Evolutionary conservation across 2,888 invertebrate species (phyloP).

Genomic region (Drosophila austrosaltans): DNA sequence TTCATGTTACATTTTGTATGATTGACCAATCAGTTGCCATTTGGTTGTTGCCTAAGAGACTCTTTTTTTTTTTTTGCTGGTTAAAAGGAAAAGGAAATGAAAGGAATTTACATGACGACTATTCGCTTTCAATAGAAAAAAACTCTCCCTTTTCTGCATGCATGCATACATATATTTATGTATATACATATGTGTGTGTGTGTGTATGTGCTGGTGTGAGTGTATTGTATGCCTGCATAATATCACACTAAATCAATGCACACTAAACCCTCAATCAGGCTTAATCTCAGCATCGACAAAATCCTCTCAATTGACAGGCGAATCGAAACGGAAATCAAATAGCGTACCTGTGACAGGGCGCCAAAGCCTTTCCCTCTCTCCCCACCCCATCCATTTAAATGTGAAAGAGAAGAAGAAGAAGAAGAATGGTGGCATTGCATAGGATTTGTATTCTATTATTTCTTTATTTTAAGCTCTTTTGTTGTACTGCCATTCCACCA

Average conservation of each 20-base stretch:
- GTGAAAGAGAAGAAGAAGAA: too few relatives aligned
- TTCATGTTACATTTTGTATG: too few relatives aligned
- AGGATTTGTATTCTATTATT: slow-evolving; percentile 12
- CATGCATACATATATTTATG: too few relatives aligned
- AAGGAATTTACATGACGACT: slow-evolving; percentile 1
- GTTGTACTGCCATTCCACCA: not conserved
- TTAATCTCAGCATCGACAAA: slow-evolving; percentile 12
- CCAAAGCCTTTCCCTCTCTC: not conserved
- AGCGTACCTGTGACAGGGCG: slow-evolving; percentile 9
- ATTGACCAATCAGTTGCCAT: too few relatives aligned
- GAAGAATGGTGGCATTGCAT: not conserved
- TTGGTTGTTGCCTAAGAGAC: too few relatives aligned
- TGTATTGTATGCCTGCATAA: slow-evolving; percentile 4
- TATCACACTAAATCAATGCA: slow-evolving; percentile 13
- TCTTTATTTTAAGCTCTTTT: slow-evolving; percentile 11
- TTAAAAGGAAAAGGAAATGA: too few relatives aligned
- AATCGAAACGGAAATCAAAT: slow-evolving; percentile 12
- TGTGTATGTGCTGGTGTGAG: not conserved
- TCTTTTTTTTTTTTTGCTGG: too few relatives aligned
- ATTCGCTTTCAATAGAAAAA: not conserved
- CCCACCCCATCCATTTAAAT: not conserved
- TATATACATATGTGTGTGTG: too few relatives aligned
- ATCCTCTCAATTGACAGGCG: slow-evolving; percentile 12
- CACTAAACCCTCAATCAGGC: slow-evolving; percentile 14
- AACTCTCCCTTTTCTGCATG: not conserved